Conservation (phyloP, 2,797 vertebrate species). For the Myotis planiceps region DNA sequence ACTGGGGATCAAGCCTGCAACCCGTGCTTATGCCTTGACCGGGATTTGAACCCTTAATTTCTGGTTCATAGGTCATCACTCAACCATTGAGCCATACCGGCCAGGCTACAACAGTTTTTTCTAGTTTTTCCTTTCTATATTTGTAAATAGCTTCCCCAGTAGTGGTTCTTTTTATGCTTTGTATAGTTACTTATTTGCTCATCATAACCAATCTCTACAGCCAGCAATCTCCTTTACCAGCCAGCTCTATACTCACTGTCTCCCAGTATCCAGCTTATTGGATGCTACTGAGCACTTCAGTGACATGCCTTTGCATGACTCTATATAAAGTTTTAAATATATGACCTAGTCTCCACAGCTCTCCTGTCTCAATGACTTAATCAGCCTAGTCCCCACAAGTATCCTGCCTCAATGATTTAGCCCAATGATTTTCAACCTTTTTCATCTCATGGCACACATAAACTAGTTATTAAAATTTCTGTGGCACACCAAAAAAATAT, state of each 20-base stretch:
- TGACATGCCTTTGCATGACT: neutral
- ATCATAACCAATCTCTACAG: neutral
- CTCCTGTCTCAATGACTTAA: neutral
- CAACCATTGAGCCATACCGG: too few species aligned
- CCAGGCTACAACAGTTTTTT: neutral
- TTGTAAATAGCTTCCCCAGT: neutral
- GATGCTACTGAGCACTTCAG: neutral
- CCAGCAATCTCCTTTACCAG: neutral
- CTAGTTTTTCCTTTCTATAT: neutral
- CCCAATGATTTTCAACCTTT: neutral
- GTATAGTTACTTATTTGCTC: constrained; percentile 15
- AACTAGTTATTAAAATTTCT: neutral
- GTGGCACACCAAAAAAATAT: neutral
- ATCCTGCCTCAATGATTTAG: neutral
- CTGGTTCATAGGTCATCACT: too few species aligned
- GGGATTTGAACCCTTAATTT: too few species aligned
- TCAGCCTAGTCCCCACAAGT: neutral
- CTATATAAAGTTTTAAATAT: neutral
- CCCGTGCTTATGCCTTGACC: too few species aligned
- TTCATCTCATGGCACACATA: neutral
- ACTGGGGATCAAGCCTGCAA: too few species aligned
- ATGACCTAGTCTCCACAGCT: neutral
- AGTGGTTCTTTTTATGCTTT: neutral
- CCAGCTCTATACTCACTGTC: neutral
- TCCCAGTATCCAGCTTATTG: neutral